Conservation (phyloP, 2,113 vertebrate genomes). For the Percina caprodes region DNA sequence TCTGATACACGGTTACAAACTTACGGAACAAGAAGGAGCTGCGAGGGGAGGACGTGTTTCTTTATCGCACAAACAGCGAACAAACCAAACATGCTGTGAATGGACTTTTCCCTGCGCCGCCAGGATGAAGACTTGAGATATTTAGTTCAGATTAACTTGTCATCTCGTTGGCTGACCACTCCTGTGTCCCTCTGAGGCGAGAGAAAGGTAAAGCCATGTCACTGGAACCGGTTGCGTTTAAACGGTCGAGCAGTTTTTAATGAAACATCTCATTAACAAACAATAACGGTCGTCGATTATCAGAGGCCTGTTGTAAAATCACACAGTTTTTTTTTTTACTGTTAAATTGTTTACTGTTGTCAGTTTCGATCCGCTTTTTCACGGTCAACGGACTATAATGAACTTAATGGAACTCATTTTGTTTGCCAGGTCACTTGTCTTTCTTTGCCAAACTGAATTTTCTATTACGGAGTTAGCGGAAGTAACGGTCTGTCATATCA, state of each 20-base stretch:
- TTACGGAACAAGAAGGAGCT: not conserved
- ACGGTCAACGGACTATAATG: not conserved
- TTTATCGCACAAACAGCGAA: not conserved
- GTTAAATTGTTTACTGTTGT: not conserved
- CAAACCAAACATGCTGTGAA: slow-evolving; percentile 52
- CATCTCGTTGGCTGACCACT: slow-evolving; percentile 26
- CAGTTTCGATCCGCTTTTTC: too few relatives aligned
- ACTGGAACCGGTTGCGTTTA: not conserved
- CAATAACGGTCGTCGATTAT: not conserved
- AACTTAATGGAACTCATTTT: not conserved
- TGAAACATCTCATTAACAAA: slow-evolving; percentile 13
- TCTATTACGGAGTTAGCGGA: slow-evolving; percentile 33
- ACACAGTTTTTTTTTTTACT: not conserved
- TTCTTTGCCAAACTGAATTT: not conserved
- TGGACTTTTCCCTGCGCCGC: slow-evolving; percentile 38
- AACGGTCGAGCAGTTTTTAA: slow-evolving; percentile 39
- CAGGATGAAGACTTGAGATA: slow-evolving; percentile 73
- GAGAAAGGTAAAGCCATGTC: slow-evolving; percentile 67
- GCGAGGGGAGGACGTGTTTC: slow-evolving; percentile 15
- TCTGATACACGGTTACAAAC: slow-evolving; percentile 43
- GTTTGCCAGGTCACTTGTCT: not conserved
- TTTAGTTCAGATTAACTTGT: slow-evolving; percentile 45
- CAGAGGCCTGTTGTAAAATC: slow-evolving; percentile 25
- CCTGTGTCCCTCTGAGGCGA: slow-evolving; percentile 51
- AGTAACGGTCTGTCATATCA: slow-evolving; percentile 35